A percentile compares a stretch with the other conserved stretches of the same genome.
Evolutionary conservation across 2,888 invertebrate genomes (phyloP).

Genomic region (Prionchulus punctatus): DNA sequence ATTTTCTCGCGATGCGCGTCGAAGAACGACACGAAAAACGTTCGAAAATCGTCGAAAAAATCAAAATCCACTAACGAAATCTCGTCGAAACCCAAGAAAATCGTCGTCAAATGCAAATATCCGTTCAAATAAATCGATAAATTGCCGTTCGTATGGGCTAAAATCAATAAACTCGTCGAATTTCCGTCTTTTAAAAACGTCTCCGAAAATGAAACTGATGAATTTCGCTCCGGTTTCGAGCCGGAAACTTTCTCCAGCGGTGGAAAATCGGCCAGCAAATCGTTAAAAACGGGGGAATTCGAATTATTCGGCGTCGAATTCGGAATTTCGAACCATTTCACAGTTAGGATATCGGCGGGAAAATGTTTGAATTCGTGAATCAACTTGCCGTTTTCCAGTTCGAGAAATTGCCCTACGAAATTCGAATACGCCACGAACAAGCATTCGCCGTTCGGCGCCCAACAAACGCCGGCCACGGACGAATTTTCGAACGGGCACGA

Average conservation of each 20-base stretch:
- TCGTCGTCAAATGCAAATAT: neutral
- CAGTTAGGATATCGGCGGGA: neutral
- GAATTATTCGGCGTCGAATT: no score
- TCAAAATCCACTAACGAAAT: neutral
- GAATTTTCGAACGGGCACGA: slow-evolving; percentile 18
- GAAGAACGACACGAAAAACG: neutral
- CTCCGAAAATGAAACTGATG: no score
- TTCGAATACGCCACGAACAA: neutral
- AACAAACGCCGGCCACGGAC: neutral
- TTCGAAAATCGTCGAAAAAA: neutral
- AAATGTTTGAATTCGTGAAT: neutral
- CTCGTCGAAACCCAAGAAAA: neutral
- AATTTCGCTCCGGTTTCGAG: no score
- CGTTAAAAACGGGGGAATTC: neutral
- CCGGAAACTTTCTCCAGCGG: neutral
- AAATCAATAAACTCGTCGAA: neutral
- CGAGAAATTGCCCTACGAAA: neutral
- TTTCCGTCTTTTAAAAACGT: neutral
- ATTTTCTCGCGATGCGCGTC: neutral
- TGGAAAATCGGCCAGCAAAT: neutral
- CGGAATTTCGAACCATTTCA: neutral
- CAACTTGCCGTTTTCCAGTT: slow-evolving; percentile 1
- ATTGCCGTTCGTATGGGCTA: neutral
- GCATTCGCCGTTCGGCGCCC: neutral
- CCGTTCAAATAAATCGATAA: neutral